Evolutionary conservation across 1,140 invertebrate species (phyloP).

Genomic region (Ostrea denselamellosa): DNA sequence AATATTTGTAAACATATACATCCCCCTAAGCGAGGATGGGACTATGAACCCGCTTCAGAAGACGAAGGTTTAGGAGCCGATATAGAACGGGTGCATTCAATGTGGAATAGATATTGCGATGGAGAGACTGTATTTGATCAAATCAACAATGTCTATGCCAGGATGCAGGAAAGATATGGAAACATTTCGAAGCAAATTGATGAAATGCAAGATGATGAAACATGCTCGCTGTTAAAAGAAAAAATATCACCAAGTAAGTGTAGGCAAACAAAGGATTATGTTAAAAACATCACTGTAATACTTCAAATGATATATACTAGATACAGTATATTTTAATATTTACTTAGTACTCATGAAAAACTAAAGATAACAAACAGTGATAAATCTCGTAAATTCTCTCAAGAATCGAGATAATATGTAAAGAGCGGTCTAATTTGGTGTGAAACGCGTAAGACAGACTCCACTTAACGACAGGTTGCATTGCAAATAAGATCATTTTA

Average conservation of each 20-base stretch:
- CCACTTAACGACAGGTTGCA: too few relatives aligned
- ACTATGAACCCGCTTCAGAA: background rate
- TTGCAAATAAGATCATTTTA: too few relatives aligned
- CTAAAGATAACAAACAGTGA: too few relatives aligned
- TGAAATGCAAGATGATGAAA: background rate
- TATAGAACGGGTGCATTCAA: background rate
- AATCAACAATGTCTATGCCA: background rate
- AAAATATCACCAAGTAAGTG: constrained; percentile 25
- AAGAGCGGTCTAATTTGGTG: too few relatives aligned
- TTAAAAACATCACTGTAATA: background rate
- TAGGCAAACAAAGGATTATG: background rate
- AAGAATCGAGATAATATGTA: too few relatives aligned
- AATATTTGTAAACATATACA: constrained; percentile 15
- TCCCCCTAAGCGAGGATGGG: background rate
- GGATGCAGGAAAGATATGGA: background rate
- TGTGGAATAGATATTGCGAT: constrained; percentile 9
- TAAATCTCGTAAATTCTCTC: too few relatives aligned
- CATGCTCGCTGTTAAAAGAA: background rate
- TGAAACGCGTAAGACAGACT: too few relatives aligned
- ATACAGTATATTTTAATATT: too few relatives aligned
- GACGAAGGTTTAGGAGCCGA: background rate
- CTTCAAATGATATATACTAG: too few relatives aligned
- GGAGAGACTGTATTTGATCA: background rate
- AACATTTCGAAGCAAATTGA: background rate
- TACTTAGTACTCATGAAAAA: too few relatives aligned